Base-by-base conservation (phyloP, 2,113 vertebrate genomes). In the Pterophyllum scalare region DNA sequence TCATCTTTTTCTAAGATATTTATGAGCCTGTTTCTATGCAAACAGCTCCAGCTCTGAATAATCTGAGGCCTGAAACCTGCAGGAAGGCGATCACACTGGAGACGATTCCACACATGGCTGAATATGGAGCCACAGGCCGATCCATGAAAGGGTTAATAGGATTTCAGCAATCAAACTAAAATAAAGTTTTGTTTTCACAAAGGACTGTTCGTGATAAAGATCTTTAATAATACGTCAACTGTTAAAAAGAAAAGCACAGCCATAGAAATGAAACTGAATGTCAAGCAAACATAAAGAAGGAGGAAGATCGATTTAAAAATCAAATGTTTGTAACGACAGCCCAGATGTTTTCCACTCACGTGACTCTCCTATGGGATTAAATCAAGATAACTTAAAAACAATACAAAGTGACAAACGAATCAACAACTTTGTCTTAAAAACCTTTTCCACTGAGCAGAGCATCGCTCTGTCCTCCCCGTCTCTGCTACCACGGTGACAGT, bases 311-410 rank as follows among this genome's bases (percentile, higher is more conserved):
- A 40, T 3, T 40, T 17, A 17, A 43, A 22, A 0, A 65, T 35
- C 35, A 7, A 8, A 3, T 38, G 35, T 38, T 38, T 38, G 7
- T 38, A 2, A 33, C 10, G 9, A 65, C 62, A 17, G 24, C 24
- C 2, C 38, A 17, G 22, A 46, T 26, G 4, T 46, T 46, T 46
- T 46, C 43, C 4, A 5, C 13, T 15, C 0, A 46, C 15, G 2
- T 26, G 14, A 46, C 64, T 65, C 1, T 19, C 19, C 15, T 6
- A 7, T 1, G 0, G 24, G 64, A 7, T 67, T 26, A 11, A 22
- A 46, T 19, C 43, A 65, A 43, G 9, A 43, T 65, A 43, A 65
- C 22, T 14, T 8, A 13, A 7, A 43, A 24, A 22, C 14, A 40
- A 22, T 5, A 40, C 13, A 0, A 0, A 3, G 14, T 24, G n/a